Evolutionary conservation across 2,797 vertebrate species (phyloP), one percentile per base, ranked within the genome.

Genomic region (Typhlichthys subterraneus): DNA sequence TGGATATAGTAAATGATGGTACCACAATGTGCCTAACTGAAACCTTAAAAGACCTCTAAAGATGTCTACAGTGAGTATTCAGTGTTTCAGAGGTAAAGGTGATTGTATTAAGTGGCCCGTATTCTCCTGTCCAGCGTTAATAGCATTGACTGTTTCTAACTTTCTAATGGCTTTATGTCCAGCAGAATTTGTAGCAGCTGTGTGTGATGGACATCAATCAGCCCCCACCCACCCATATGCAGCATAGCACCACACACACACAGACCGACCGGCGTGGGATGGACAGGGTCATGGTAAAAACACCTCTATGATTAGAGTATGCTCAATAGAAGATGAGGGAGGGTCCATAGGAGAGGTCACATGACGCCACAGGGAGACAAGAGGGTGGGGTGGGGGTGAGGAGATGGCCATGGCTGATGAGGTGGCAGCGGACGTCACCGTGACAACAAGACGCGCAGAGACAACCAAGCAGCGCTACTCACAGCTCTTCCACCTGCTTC

Each of bases 401-500:
- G 60, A 61, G 23, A 46, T 15, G 52, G 56, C 45, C 38, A 13
- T 42, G 61, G 23, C 31, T 49, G 63, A 64, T 9, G 33, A 14
- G 13, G 1, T 23, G 23, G 19, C 12, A 29, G 53, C 2, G 9
- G 56, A 49, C n/a, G 53, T 72, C 77, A 85, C 58, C 42, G 62
- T 31, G 75, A 73, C 86, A 80, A 90, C 60, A 84, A 84, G 78
- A 88, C 59, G 70, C 60, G 77, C 83, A 77, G 84, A 80, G 82
- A 84, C 71, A 76, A 89, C 65, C 81, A 23, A 23, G 19, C 19
- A 67, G 58, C 92, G 93, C 94, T 99, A 99, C 98, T 99, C 96
- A 99, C 98, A 99, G 95, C 95, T 99, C 98, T 94, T 97, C 96
- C 90, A 99, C 97, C 97, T 99, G 97, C 93, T 97, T 97, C 97